Conservation (phyloP, 1,140 invertebrate genomes). For the Goniozus legneri region DNA sequence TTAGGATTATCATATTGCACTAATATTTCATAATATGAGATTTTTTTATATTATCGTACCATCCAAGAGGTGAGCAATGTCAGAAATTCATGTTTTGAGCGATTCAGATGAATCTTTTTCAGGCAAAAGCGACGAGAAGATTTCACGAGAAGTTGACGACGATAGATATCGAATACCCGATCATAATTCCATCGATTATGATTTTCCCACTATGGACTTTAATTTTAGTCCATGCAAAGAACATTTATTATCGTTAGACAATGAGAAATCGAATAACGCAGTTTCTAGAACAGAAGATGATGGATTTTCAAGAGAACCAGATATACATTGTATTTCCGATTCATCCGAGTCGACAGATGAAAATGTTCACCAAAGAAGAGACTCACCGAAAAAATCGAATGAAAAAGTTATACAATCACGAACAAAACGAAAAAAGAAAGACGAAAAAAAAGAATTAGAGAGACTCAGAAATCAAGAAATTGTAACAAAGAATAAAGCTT, state of each 20-base stretch:
- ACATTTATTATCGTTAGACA: background rate
- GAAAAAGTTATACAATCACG: background rate
- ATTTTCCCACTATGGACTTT: constrained; percentile 29
- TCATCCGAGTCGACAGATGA: background rate
- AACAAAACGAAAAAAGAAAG: constrained; percentile 10
- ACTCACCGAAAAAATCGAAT: background rate
- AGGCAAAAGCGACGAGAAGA: background rate
- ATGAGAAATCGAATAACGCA: background rate
- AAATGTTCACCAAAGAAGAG: background rate
- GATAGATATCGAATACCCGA: background rate
- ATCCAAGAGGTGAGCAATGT: no score
- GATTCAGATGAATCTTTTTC: constrained; percentile 20
- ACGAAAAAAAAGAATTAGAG: constrained; percentile 17
- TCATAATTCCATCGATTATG: constrained; percentile 11
- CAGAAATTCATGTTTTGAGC: constrained; percentile 23
- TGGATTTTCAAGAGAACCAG: background rate
- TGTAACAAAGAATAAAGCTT: constrained; percentile 38
- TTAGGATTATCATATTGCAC: no score
- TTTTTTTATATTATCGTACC: no score
- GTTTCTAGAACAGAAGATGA: background rate
- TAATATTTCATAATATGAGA: no score
- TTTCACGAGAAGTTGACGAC: background rate
- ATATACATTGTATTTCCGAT: background rate
- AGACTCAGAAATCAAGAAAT: constrained; percentile 32
- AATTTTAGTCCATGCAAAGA: background rate